These are phyloP conservation scores for Melitaea athalia DNA, from an alignment of 2,888 invertebrate genomes.

Conservation along the genomic window DNA sequence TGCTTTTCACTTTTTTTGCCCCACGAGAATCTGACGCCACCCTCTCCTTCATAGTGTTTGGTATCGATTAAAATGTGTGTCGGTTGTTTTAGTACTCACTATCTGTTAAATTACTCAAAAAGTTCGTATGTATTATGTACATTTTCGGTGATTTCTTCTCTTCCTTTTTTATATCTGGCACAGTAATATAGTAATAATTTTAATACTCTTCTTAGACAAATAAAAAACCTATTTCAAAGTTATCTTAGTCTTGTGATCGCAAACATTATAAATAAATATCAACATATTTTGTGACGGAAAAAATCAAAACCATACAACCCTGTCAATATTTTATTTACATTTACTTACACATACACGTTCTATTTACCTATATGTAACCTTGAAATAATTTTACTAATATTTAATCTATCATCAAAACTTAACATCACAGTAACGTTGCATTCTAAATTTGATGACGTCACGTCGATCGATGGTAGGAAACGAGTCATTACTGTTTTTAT, in stretches of 20 bases:
- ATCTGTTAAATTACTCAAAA: constrained; percentile 10
- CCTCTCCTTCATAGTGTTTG: constrained; percentile 57
- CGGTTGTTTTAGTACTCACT: constrained; percentile 46
- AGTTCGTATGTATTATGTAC: background rate
- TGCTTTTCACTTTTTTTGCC: constrained; percentile 81
- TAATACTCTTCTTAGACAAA: no score
- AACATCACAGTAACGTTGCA: constrained; percentile 68
- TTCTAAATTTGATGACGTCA: constrained; percentile 77
- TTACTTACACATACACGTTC: background rate
- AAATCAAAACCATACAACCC: no score
- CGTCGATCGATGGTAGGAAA: constrained; percentile 77
- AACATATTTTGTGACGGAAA: no score
- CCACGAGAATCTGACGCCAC: constrained; percentile 78
- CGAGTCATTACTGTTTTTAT: constrained; percentile 82
- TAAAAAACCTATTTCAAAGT: no score
- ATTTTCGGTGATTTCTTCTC: background rate
- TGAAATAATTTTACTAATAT: background rate
- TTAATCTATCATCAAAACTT: constrained; percentile 35
- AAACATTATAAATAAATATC: no score
- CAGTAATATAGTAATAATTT: no score
- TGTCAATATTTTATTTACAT: no score
- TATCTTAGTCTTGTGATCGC: no score
- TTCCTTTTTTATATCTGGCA: background rate
- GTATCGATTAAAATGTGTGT: constrained; percentile 48
- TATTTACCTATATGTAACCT: background rate